Percentiles rank a stretch among this genome's conserved stretches.
phyloP scores from a whole-genome alignment of 2,113 vertebrate species.

The Coracopsis vasa region DNA sequence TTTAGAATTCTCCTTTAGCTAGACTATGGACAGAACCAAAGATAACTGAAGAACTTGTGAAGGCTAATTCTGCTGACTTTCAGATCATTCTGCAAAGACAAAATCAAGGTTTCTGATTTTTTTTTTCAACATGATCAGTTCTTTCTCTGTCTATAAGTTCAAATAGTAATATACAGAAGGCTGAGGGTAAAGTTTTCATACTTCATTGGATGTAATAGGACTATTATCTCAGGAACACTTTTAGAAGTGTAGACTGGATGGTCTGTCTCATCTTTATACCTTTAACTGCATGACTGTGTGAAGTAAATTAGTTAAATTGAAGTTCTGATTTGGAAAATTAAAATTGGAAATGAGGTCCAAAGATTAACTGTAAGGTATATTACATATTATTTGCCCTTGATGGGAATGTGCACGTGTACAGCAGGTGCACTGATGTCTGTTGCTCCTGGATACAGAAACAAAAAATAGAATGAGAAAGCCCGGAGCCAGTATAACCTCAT shows the following conservation, averaged over 20 bases:
- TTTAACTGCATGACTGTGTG: not conserved
- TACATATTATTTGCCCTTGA: not conserved
- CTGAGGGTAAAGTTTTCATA: not conserved
- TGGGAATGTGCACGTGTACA: not conserved
- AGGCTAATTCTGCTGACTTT: not conserved
- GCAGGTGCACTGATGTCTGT: conserved; percentile 23
- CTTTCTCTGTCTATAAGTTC: not conserved
- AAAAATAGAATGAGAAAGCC: conserved; percentile 12
- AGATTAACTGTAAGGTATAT: not conserved
- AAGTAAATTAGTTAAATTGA: not conserved
- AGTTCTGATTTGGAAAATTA: not conserved
- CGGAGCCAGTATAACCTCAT: conserved; percentile 29
- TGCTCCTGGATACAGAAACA: conserved; percentile 36
- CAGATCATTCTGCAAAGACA: not conserved
- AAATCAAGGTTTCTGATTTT: not conserved
- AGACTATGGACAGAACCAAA: not conserved
- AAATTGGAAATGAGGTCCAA: not conserved
- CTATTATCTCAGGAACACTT: not conserved
- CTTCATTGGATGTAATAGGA: not conserved
- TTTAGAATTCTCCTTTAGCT: not conserved
- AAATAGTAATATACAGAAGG: not conserved
- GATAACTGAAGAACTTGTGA: not conserved
- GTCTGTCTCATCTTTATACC: not conserved
- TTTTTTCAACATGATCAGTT: not conserved
- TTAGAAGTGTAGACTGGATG: not conserved